Evolutionary conservation across 2,888 invertebrate genomes (phyloP).

Genomic region (Petrolisthes manimaculis): DNA sequence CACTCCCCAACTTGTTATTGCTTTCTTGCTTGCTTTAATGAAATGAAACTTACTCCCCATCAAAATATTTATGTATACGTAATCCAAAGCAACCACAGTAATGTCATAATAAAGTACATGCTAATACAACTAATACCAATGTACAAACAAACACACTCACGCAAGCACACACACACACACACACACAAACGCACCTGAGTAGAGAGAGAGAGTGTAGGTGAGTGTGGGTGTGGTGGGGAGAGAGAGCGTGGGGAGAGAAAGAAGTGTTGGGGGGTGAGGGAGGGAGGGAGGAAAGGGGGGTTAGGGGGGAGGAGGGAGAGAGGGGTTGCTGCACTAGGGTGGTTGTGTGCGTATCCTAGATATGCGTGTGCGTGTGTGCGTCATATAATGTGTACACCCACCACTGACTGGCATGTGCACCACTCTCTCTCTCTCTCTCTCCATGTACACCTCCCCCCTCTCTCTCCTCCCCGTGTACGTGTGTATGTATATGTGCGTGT

Average conservation of each 20-base stretch:
- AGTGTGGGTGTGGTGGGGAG: not conserved
- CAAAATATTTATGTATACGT: not conserved
- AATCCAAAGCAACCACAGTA: not conserved
- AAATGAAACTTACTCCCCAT: not conserved
- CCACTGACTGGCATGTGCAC: slow-evolving; percentile 26
- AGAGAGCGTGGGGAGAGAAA: not conserved
- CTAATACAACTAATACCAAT: not conserved
- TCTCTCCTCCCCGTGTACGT: slow-evolving; percentile 21
- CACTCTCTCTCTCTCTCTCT: not conserved
- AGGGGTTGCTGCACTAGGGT: slow-evolving; percentile 30
- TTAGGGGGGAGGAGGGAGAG: not conserved
- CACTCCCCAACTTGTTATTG: not conserved
- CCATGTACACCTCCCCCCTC: slow-evolving; percentile 31
- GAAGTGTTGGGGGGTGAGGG: slow-evolving; percentile 1
- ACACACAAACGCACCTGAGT: not conserved
- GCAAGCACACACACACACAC: not conserved
- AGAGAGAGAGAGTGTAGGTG: slow-evolving; percentile 7
- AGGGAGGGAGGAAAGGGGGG: not conserved
- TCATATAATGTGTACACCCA: slow-evolving; percentile 27
- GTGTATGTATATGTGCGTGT: slow-evolving; percentile 36
- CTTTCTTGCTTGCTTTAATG: not conserved
- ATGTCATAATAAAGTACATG: not conserved
- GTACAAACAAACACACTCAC: not conserved
- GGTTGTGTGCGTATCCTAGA: slow-evolving; percentile 45
- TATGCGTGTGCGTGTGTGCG: slow-evolving; percentile 39